Evolutionary conservation across 2,888 invertebrate genomes (phyloP), one percentile per base, ranked within the genome.

Genomic region (Caenorhabditis sinica): DNA sequence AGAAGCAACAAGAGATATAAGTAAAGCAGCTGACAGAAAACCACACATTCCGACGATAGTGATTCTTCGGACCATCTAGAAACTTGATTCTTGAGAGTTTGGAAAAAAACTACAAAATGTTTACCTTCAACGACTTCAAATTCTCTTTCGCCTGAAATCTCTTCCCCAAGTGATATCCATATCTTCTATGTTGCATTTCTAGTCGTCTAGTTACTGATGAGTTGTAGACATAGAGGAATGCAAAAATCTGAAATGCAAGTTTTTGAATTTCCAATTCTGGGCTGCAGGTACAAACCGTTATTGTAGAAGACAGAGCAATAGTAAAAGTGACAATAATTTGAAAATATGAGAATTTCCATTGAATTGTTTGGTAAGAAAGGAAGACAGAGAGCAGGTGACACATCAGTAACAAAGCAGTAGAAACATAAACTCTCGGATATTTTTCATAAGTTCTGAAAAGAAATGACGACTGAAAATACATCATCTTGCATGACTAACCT

Each of bases 161-260:
- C 33, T 76, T 76, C 11, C 76, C 76, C n/a, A 76, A 49, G 51
- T 76, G 76, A 51, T 76, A 76, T 9, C 76, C 76, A 49, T 76
- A 76, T 28, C 40, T 28, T 49, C 76, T n/a, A 20, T 76, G 76
- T 20, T 76, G 68, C 3, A 43, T n/a, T 76, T 76, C 68, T 20
- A 76, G 40, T 0, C 66, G 33, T 60, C 33, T 15, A 23, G 76
- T 76, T 17, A 76, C 76, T 6, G 56, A 60, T 15, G 76, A 76
- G 20, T 76, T 76, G 51, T 76, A 76, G 40, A 30, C 13, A 40
- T 76, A 76, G 0, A 76, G 51, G 17, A 60, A 25, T 20, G 65
- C 58, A 11, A 76, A 76, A 4, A 58, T 76, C 75, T 75, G 30
- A 25, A 43, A n/a, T 51, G 6, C 33, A 5, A 53, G 11, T 28